Percentiles rank a stretch among this genome's conserved stretches.
These are phyloP conservation scores for Caenorhabditis remanei DNA, from an alignment of 1,140 invertebrate genomes.

Conservation along the genomic window DNA sequence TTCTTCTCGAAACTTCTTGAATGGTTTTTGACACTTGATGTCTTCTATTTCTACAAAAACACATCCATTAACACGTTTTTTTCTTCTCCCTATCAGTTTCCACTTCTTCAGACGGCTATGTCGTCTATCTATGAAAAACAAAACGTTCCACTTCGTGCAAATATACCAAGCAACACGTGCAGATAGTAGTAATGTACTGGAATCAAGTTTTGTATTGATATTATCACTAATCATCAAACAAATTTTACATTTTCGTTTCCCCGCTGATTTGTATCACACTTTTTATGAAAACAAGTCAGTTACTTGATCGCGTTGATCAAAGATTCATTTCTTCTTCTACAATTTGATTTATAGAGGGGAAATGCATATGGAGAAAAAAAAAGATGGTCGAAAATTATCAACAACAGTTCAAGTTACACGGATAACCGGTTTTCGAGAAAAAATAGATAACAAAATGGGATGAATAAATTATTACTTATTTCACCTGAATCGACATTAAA, in stretches of 20 bases:
- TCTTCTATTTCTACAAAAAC: background rate
- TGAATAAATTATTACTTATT: conserved; percentile 24
- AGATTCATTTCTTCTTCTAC: conserved; percentile 2
- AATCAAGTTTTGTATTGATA: conserved; percentile 14
- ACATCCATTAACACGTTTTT: conserved; percentile 9
- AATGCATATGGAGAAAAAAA: background rate
- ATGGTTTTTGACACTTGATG: conserved; percentile 5
- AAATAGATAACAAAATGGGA: background rate
- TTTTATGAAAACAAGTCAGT: conserved; percentile 45
- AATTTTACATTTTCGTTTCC: background rate
- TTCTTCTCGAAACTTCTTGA: background rate
- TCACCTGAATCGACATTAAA: background rate
- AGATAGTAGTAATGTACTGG: conserved; percentile 15
- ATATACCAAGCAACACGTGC: conserved; percentile 20
- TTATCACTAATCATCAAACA: background rate
- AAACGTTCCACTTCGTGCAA: conserved; percentile 42
- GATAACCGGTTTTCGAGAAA: background rate
- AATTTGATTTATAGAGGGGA: conserved; percentile 24
- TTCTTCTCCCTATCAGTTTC: background rate
- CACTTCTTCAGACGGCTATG: background rate
- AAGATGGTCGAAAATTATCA: background rate
- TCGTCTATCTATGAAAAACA: conserved; percentile 8
- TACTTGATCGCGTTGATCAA: conserved; percentile 43
- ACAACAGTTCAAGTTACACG: conserved; percentile 6
- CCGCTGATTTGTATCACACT: background rate